Conservation (phyloP, 1,140 invertebrate genomes). For the Pseudomyrmex sp. region DNA sequence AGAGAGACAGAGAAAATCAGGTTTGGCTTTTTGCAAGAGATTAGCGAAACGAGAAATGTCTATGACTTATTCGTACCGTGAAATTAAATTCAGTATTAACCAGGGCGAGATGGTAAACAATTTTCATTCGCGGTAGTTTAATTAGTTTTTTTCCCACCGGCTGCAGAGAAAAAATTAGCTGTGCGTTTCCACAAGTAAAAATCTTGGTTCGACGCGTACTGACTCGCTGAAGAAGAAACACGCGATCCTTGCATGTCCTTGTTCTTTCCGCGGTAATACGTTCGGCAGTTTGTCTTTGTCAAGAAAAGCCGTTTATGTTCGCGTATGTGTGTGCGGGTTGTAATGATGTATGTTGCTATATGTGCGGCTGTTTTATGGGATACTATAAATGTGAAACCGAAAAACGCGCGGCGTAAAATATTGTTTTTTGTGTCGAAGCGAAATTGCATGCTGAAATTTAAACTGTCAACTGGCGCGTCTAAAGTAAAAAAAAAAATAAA, state of each 20-base stretch:
- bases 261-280: slow-evolving; percentile 31
- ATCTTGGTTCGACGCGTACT: neutral
- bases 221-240: slow-evolving; percentile 35
- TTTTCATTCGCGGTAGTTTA: slow-evolving; percentile 61
- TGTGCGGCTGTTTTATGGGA: slow-evolving; percentile 3
- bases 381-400: slow-evolving; percentile 41
- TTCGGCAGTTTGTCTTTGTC: slow-evolving; percentile 47
- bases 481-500: neutral
- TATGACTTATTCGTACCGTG: slow-evolving; percentile 72
- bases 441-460: slow-evolving; percentile 34
- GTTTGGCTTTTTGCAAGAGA: slow-evolving; percentile 67
- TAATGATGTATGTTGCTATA: slow-evolving; percentile 13
- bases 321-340: neutral
- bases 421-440: slow-evolving; percentile 18
- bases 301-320: slow-evolving; percentile 40
- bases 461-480: neutral
- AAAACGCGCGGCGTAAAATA: slow-evolving; percentile 42
- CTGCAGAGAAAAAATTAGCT: slow-evolving; percentile 30
- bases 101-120: slow-evolving; percentile 74
- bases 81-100: slow-evolving; percentile 80
- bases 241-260: slow-evolving; percentile 28
- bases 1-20: slow-evolving; percentile 48
- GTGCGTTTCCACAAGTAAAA: slow-evolving; percentile 18
- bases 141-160: slow-evolving; percentile 49
- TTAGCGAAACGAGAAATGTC: slow-evolving; percentile 10